Conservation (phyloP, 2,888 invertebrate species). For the Aleiodes testaceus region DNA sequence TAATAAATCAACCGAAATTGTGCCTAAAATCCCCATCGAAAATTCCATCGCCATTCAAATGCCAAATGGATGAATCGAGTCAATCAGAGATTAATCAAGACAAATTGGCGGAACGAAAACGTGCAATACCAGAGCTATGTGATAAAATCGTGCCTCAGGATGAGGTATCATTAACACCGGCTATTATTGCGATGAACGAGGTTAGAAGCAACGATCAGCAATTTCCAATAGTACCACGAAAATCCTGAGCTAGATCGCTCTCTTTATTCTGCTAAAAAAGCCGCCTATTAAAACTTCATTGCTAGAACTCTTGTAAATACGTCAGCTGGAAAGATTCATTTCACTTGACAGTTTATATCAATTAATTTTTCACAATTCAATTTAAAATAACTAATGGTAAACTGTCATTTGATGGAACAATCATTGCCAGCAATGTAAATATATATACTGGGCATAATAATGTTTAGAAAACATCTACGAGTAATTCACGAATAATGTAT, state of each 20-base stretch:
- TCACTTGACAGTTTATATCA: conserved; percentile 13
- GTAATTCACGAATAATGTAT: conserved; percentile 33
- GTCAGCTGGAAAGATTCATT: conserved; percentile 21
- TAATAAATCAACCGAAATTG: conserved; percentile 51
- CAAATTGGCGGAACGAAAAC: conserved; percentile 57
- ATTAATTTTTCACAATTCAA: conserved; percentile 2
- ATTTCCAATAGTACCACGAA: conserved; percentile 35
- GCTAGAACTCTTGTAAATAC: conserved; percentile 48
- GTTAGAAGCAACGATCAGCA: conserved; percentile 58
- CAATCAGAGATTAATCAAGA: conserved; percentile 10
- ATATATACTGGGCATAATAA: conserved; percentile 30
- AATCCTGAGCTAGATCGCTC: conserved; percentile 44
- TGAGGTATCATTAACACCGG: conserved; percentile 59
- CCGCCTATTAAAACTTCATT: conserved; percentile 18
- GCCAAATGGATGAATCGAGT: conserved; percentile 37
- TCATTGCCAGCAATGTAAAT: conserved; percentile 34
- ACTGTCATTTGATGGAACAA: conserved; percentile 20
- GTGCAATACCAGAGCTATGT: conserved; percentile 67
- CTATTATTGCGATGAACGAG: conserved; percentile 66
- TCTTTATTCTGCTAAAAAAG: conserved; percentile 2
- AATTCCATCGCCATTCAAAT: conserved; percentile 47
- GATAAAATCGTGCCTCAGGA: conserved; percentile 67
- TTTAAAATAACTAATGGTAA: not conserved
- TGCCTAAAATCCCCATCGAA: conserved; percentile 50
- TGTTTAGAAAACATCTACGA: conserved; percentile 25